phyloP scores from a whole-genome alignment of 2,888 invertebrate species.

The Lymantria monacha region DNA sequence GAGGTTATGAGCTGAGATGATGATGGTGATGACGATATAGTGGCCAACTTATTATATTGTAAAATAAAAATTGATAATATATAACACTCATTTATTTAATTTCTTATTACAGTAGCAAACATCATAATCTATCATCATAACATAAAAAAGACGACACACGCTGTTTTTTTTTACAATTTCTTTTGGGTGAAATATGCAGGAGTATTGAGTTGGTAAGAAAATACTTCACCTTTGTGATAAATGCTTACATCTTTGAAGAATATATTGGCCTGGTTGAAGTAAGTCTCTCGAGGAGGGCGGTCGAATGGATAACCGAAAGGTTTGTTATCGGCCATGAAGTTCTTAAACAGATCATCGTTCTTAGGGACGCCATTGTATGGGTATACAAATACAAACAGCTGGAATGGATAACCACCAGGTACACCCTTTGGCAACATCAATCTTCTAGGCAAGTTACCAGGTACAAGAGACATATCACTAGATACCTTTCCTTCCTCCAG shows the following conservation, averaged over 20 bases:
- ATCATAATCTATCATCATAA: too few species aligned
- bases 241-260: slow-evolving; percentile 82
- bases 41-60: too few species aligned
- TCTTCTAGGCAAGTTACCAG: slow-evolving; percentile 85
- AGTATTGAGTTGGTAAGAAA: slow-evolving; percentile 43
- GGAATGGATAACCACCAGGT: slow-evolving; percentile 84
- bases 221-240: slow-evolving; percentile 71
- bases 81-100: too few species aligned
- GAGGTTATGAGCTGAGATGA: too few species aligned
- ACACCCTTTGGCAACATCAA: slow-evolving; percentile 88
- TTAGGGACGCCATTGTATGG: slow-evolving; percentile 73
- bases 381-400: slow-evolving; percentile 84
- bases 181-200: slow-evolving; percentile 38
- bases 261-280: slow-evolving; percentile 82
- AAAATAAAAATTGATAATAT: too few species aligned
- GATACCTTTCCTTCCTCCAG: slow-evolving; percentile 78
- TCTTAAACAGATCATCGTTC: slow-evolving; percentile 45
- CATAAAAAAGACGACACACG: too few species aligned
- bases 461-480: slow-evolving; percentile 73
- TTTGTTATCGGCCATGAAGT: slow-evolving; percentile 67
- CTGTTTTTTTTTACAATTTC: slow-evolving; percentile 7
- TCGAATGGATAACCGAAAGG: slow-evolving; percentile 83
- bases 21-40: too few species aligned
- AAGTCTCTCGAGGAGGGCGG: slow-evolving; percentile 68
- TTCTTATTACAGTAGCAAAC: too few species aligned